Conservation (phyloP, 2,888 invertebrate genomes). For the Eurois occulta region DNA sequence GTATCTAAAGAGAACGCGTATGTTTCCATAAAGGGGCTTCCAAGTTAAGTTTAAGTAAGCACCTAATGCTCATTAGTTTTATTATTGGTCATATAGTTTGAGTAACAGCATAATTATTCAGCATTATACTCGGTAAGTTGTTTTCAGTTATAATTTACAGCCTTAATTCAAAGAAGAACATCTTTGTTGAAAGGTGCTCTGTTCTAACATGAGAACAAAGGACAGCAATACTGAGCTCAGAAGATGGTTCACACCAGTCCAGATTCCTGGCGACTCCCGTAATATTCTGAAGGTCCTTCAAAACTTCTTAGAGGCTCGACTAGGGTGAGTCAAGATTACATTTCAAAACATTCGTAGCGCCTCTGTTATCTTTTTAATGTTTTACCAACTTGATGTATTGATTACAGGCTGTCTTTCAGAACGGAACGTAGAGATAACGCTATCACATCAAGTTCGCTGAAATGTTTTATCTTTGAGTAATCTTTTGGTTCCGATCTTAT, state of each 20-base stretch:
- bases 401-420: constrained; percentile 41
- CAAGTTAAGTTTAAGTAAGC: not conserved
- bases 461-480: constrained; percentile 30
- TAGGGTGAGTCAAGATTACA: not conserved
- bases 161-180: not conserved
- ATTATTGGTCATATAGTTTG: not conserved
- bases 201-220: not conserved
- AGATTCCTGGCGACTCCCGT: not conserved
- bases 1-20: not conserved
- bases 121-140: not conserved
- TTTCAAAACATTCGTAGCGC: constrained; percentile 10
- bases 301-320: constrained; percentile 22
- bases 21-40: not conserved
- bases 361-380: constrained; percentile 19
- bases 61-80: not conserved
- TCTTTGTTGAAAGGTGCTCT: not conserved
- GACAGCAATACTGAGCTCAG: not conserved
- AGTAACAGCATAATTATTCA: not conserved
- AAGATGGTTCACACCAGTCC: too few relatives aligned
- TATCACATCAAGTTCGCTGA: constrained; percentile 24
- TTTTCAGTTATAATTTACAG: not conserved
- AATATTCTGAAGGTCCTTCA: not conserved
- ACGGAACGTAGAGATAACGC: constrained; percentile 36
- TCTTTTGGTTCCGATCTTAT: constrained; percentile 16
- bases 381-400: constrained; percentile 37